These are phyloP conservation scores for Dissostichus mawsoni DNA, from an alignment of 2,113 vertebrate species.

Conservation along the genomic window DNA sequence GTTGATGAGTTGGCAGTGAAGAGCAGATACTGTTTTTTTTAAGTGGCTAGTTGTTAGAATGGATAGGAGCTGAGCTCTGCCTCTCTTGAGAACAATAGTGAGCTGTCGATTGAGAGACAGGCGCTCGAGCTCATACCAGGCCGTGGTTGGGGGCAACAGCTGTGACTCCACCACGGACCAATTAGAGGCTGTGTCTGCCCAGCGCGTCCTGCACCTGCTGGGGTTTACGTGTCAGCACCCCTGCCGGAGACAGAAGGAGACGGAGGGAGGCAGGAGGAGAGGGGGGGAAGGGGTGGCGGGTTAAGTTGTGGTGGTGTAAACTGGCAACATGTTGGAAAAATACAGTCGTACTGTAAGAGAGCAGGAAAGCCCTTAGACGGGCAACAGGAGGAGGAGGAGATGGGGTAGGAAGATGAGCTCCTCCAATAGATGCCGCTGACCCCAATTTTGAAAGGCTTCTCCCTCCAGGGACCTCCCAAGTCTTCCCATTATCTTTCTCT, in stretches of 20 bases:
- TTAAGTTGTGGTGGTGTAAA: slow-evolving; percentile 33
- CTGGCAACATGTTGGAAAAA: slow-evolving; percentile 41
- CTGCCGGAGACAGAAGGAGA: slow-evolving; percentile 61
- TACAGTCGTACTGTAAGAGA: slow-evolving; percentile 45
- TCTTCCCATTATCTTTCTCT: slow-evolving; percentile 71
- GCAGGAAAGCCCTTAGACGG: slow-evolving; percentile 26
- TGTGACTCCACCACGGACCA: slow-evolving; percentile 78
- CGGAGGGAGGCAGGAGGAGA: slow-evolving; percentile 38
- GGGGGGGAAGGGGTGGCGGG: slow-evolving; percentile 24
- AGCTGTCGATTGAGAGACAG: slow-evolving; percentile 65
- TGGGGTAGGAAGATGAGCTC: slow-evolving; percentile 51
- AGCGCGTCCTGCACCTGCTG: slow-evolving; percentile 81
- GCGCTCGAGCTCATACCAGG: slow-evolving; percentile 63
- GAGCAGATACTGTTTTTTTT: slow-evolving; percentile 42
- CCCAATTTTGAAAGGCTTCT: slow-evolving; percentile 73
- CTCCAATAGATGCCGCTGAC: slow-evolving; percentile 70
- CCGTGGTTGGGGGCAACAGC: slow-evolving; percentile 81
- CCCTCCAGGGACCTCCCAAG: slow-evolving; percentile 76
- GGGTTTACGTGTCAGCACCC: slow-evolving; percentile 76
- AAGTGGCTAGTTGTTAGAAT: slow-evolving; percentile 46
- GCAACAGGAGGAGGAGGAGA: slow-evolving; percentile 46
- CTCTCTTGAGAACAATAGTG: slow-evolving; percentile 74
- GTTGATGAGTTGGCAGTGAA: slow-evolving; percentile 28
- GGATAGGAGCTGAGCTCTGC: slow-evolving; percentile 53
- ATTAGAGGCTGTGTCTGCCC: slow-evolving; percentile 76